Evolutionary conservation across 2,797 vertebrate genomes (phyloP), one percentile per base, ranked within the genome.

Genomic region (Sternotherus odoratus): DNA sequence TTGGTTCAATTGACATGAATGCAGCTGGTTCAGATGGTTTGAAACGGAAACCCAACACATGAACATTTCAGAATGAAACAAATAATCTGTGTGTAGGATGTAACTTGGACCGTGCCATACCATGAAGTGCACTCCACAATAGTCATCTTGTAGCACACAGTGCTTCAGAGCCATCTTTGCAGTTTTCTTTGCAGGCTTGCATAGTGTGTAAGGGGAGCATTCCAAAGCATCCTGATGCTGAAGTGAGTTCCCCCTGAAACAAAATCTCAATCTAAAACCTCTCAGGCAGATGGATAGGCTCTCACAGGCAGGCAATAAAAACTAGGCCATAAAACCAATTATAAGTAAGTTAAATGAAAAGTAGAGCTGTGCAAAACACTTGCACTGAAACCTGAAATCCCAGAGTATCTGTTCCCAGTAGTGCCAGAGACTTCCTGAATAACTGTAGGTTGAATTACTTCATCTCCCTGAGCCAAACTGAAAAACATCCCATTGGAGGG

Each of bases 301-400:
- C 82, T 21, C 5, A 89, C 72, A 63, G 1, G 1, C 2, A 46
- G 5, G 33, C 60, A n/a, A 36, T 66, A 66, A n/a, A 66, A 66
- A 66, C 8, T 36, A n/a, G 17, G 16, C 33, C 33, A 66, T 56
- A 85, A 66, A 54, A 8, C 24, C 53, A 16, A 33, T 56, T 78
- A 56, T n/a, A 4, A 50, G 51, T 33, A 33, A 66, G 4, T 53
- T 53, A 53, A 54, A 2, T 30, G 26, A 86, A 66, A 8, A 11
- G 2, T 43, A 2, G 5, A 7, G 0, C 19, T 39, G 1, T 60
- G 36, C 0, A 4, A 36, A 49, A 1, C 8, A 3, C 0, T 16
- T 69, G 10, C 3, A 74, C 24, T 15, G 12, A 54, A 43, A 53
- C 16, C n/a, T 43, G 6, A 5, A 72, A 57, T 33, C 53, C 1